Evolutionary conservation across 2,113 vertebrate genomes (phyloP), one percentile per base, ranked within the genome.

Genomic region (Melanotaenia duboulayi): DNA sequence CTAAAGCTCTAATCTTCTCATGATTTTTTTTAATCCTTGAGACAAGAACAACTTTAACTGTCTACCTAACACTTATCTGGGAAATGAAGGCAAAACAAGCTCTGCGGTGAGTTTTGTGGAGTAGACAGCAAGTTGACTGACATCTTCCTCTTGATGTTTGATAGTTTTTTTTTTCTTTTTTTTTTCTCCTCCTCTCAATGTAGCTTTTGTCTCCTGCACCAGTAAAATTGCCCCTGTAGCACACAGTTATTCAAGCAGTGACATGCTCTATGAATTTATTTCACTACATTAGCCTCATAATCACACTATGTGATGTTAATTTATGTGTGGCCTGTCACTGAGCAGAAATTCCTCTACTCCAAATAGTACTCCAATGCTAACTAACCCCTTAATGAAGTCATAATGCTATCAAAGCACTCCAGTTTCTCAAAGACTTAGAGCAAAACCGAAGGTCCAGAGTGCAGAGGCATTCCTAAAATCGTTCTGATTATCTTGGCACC

Each of bases 401-500:
- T 81, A 88, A 81, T 80, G 81, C 81, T 85, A 74, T 90, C 84
- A 85, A 80, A 87, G 87, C 64, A 19, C 71, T 67, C 51, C 24
- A 32, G 65, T 64, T 86, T 82, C 76, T 74, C 58, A 55, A 82
- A 86, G 80, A 71, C 70, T 28, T 58, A 24, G 65, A 80, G 62
- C 75, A 81, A 28, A 72, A 73, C 51, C 25, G 44, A 63, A 80
- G 72, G 77, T 76, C 66, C 80, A 48, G 81, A 10, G 37, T 77
- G 78, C 81, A 63, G 70, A 83, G 66, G 74, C 78, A 89, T 88
- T 85, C 86, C 72, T 78, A 81, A 70, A 81, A 80, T 80, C 82
- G 79, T 52, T 81, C 71, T 88, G 88, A 90, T 91, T 85, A 82
- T 91, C 77, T 90, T 91, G 90, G 90, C 90, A 87, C 80, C 74